Conservation (phyloP, 2,797 vertebrate species). For the Clarias fuscus region DNA sequence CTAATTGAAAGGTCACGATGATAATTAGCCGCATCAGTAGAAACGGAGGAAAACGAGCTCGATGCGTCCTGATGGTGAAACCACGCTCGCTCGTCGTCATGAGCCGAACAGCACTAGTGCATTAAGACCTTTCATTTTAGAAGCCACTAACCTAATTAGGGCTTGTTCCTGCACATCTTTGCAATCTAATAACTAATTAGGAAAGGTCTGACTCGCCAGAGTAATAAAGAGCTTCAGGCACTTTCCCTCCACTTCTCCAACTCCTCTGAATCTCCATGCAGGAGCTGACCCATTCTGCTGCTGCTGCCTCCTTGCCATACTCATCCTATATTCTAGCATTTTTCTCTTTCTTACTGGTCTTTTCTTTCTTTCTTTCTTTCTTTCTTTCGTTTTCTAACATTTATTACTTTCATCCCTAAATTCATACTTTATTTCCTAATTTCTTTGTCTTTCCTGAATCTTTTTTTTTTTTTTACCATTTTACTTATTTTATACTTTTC, state of each 20-base stretch:
- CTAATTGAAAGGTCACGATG: slow-evolving; percentile 65
- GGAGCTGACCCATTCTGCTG: background rate
- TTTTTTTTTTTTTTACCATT: background rate
- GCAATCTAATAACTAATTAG: slow-evolving; percentile 77
- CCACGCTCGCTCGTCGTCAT: slow-evolving; percentile 53
- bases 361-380: slow-evolving; percentile 32
- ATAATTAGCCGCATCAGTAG: slow-evolving; percentile 43
- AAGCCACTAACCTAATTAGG: slow-evolving; percentile 72
- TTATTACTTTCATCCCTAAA: no score
- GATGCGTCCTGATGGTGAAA: slow-evolving; percentile 38
- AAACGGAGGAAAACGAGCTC: background rate
- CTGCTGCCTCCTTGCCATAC: background rate
- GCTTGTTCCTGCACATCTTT: slow-evolving; percentile 65
- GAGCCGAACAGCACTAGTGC: slow-evolving; percentile 44
- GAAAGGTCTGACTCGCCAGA: slow-evolving; percentile 73
- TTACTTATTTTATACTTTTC: slow-evolving; percentile 27
- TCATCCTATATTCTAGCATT: background rate
- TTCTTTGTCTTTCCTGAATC: background rate
- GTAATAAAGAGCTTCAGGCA: slow-evolving; percentile 65
- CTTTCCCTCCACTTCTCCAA: slow-evolving; percentile 26
- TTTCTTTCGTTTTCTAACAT: background rate
- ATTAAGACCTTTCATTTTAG: slow-evolving; percentile 72
- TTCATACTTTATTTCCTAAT: background rate
- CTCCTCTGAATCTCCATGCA: slow-evolving; percentile 42
- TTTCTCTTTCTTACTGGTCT: slow-evolving; percentile 60